Conservation (phyloP, 2,113 vertebrate species). For the Pluvialis apricaria region DNA sequence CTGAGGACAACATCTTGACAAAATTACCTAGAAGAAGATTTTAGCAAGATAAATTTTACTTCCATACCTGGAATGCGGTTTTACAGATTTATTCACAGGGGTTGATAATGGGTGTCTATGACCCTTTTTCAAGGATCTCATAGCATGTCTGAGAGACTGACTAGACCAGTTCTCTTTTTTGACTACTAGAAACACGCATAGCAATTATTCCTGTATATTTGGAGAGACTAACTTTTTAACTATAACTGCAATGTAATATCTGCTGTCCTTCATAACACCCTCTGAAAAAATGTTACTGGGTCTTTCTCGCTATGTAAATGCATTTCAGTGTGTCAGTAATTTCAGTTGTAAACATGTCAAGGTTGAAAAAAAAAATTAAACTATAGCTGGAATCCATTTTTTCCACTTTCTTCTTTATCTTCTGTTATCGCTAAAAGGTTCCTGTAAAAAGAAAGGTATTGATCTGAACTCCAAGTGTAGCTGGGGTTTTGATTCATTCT, state of each 20-base stretch:
- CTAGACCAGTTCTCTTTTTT: neutral
- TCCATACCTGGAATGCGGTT: neutral
- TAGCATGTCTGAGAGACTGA: neutral
- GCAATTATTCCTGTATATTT: neutral
- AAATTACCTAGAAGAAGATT: neutral
- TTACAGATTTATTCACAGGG: neutral
- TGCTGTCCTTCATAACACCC: neutral
- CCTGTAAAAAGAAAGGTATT: neutral
- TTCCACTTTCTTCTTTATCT: neutral
- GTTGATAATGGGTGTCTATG: neutral
- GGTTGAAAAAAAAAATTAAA: neutral
- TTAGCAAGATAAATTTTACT: neutral
- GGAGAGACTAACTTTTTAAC: neutral
- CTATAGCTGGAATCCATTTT: neutral
- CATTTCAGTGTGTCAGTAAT: neutral
- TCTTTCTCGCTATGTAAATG: neutral
- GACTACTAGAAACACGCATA: neutral
- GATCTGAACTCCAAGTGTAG: neutral
- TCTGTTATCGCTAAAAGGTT: neutral
- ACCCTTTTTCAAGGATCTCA: neutral
- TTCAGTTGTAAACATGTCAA: neutral
- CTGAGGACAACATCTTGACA: neutral
- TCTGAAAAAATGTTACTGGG: neutral
- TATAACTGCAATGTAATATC: neutral
- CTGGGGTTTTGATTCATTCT: neutral